Evolutionary conservation across 2,888 invertebrate genomes (phyloP).

Genomic region (Mylabris sibirica): DNA sequence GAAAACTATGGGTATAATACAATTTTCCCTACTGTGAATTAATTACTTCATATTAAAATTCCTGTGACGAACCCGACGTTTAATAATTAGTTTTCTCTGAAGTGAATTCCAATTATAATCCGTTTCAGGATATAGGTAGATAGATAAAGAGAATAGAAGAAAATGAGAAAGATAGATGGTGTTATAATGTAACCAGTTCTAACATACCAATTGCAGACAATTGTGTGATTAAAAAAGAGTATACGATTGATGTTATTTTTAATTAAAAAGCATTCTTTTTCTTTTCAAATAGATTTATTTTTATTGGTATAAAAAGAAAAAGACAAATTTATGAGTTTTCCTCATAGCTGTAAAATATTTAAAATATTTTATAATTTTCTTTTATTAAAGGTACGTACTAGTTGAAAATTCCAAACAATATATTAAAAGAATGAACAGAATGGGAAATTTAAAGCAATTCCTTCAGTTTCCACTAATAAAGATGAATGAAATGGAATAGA

Average conservation of each 20-base stretch:
- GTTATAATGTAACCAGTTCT: not conserved
- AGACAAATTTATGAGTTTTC: not conserved
- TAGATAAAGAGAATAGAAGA: not conserved
- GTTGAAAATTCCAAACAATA: not conserved
- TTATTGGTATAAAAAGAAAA: no score
- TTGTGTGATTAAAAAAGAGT: not conserved
- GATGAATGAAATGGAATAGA: not conserved
- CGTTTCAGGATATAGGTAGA: conserved; percentile 20
- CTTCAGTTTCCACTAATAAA: not conserved
- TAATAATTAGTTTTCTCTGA: conserved; percentile 54
- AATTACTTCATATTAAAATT: conserved; percentile 55
- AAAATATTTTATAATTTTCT: not conserved
- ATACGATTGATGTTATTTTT: conserved; percentile 3
- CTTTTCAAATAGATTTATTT: not conserved
- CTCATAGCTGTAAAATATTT: not conserved
- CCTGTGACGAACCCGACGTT: conserved; percentile 51
- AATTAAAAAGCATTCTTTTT: conserved; percentile 1
- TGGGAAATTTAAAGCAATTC: not conserved
- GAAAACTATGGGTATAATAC: conserved; percentile 21
- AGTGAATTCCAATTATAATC: conserved; percentile 51
- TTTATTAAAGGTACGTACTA: not conserved
- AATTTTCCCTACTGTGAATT: conserved; percentile 43
- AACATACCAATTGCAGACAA: conserved; percentile 3
- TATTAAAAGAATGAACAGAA: not conserved
- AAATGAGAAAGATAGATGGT: not conserved